These are phyloP conservation scores for Lasioglossum figueresi DNA, from an alignment of 2,888 invertebrate genomes.

Conservation along the genomic window DNA sequence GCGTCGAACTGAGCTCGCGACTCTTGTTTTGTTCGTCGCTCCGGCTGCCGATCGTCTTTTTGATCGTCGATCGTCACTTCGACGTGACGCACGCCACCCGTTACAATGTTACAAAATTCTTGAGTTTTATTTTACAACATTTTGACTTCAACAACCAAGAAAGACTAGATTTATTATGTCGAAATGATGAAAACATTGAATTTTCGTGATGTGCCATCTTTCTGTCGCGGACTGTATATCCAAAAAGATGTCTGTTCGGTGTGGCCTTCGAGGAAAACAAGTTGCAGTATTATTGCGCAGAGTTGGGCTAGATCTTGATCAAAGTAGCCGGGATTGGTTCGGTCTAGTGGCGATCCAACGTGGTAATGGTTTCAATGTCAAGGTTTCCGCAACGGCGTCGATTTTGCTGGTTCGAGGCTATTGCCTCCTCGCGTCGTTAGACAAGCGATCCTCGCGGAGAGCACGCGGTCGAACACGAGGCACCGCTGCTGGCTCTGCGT, in stretches of 20 bases:
- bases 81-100: no score
- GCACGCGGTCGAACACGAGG: slow-evolving; percentile 51
- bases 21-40: no score
- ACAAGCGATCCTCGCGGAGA: slow-evolving; percentile 71
- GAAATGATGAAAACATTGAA: no score
- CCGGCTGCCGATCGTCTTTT: no score
- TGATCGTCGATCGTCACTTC: no score
- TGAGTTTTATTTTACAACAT: no score
- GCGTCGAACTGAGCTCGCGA: no score
- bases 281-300: not conserved
- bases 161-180: no score
- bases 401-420: slow-evolving; percentile 63
- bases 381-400: slow-evolving; percentile 70
- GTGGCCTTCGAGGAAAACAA: not conserved
- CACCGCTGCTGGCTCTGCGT: slow-evolving; percentile 32
- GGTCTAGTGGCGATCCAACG: slow-evolving; percentile 4
- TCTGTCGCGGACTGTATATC: no score
- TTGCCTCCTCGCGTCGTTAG: slow-evolving; percentile 72
- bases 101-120: no score
- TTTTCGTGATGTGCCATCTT: no score
- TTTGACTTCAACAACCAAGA: no score
- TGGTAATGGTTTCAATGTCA: slow-evolving; percentile 71
- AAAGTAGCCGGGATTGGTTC: not conserved
- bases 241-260: not conserved
- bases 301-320: not conserved